phyloP scores from a whole-genome alignment of 2,797 vertebrate species.

The Halcyon chelicuti region DNA sequence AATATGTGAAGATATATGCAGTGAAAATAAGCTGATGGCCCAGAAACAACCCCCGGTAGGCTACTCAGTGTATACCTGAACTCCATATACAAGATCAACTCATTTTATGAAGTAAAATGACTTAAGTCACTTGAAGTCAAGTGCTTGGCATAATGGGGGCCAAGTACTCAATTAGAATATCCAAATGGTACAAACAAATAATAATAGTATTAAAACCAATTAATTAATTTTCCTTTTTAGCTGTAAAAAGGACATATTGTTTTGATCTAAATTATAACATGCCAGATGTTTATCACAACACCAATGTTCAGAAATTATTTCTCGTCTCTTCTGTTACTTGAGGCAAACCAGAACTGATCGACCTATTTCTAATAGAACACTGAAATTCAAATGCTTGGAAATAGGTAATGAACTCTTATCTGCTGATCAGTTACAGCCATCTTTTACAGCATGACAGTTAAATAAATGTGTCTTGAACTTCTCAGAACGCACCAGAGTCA shows the following conservation, averaged over 20 bases:
- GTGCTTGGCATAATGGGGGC: background rate
- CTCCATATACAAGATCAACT: background rate
- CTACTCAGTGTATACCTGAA: background rate
- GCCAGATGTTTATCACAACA: background rate
- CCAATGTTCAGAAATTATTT: background rate
- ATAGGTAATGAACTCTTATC: background rate
- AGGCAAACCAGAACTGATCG: background rate
- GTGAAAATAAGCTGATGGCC: background rate
- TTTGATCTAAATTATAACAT: background rate
- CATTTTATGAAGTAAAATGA: background rate
- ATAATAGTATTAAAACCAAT: background rate
- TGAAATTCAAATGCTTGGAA: background rate
- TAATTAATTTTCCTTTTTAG: background rate
- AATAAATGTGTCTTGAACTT: background rate
- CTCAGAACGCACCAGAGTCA: background rate
- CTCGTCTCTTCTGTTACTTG: background rate
- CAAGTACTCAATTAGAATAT: background rate
- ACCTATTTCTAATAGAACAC: background rate
- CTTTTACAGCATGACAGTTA: background rate
- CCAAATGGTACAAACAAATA: background rate
- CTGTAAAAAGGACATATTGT: background rate
- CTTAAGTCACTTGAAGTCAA: background rate
- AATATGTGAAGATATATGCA: background rate
- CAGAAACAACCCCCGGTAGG: background rate
- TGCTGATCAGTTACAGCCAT: background rate